Evolutionary conservation across 2,113 vertebrate genomes (phyloP), one percentile per base, ranked within the genome.

Genomic region (Falco punctatus): DNA sequence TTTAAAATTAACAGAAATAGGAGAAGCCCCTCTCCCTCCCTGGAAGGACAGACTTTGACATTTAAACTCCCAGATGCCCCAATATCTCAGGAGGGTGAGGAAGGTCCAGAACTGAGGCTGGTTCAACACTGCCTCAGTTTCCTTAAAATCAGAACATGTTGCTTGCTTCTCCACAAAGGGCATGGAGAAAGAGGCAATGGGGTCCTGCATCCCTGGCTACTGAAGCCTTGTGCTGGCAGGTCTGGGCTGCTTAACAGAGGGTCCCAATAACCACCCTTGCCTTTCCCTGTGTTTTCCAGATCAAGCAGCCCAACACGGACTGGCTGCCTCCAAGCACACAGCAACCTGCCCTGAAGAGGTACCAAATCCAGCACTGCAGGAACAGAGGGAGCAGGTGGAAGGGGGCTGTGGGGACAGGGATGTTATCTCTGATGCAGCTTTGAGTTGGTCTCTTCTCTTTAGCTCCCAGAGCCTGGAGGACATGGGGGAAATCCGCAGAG

Each of bases 391-490:
- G 32, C 1, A 10, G 32, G 33, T 85, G 75, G 88, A 82, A 49
- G 23, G 44, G 13, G 42, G 13, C 22, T 67, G 16, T 15, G 32
- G 55, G 54, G 32, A 51, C 8, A 11, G 58, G 67, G 44, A 58
- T 19, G 23, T 80, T 48, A 3, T 48, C 17, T 71, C 54, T 0
- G 1, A 42, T 1, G 6, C 15, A 54, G 11, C 33, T 75, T 62
- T 73, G 44, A 91, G 35, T 13, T 0, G 0, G 3, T 66, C 33
- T 86, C 77, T 86, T 59, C 55, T 81, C 88, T 98, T 97, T 92
- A 99, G 99, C 91, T 99, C 99, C 30, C 98, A 99, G 95, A 99
- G 99, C 97, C 98, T 99, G 98, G 99, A 99, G 88, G 98, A 99
- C 7, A 96, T 98, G 19, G 97, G 92, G 8, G 97, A 99, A 55